Conservation (phyloP, 92 coral and sea anemone species). For the Chrysogorgia sp. region DNA sequence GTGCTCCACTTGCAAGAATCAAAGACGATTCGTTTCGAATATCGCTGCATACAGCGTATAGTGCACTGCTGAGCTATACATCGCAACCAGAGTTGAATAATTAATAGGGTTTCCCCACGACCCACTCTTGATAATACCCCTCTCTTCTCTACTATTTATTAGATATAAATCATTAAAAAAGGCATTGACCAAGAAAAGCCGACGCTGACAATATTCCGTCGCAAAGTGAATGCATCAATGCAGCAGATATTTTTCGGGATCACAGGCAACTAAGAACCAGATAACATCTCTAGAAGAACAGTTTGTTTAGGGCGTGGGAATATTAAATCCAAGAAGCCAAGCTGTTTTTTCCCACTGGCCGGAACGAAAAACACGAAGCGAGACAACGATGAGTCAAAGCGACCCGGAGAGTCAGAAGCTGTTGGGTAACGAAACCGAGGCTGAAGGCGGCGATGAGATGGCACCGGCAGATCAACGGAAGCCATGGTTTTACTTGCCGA, state of each 20-base stretch:
- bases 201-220: not conserved
- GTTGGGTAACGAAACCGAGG: not conserved
- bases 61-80: not conserved
- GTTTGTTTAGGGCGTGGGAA: not conserved
- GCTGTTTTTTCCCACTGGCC: not conserved
- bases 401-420: conserved; percentile 33
- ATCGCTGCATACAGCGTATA: too few species aligned
- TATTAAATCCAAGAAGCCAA: not conserved
- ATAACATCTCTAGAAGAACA: not conserved
- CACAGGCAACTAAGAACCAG: not conserved
- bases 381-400: conserved; percentile 18
- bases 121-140: conserved; percentile 25
- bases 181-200: not conserved
- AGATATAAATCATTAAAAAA: conserved; percentile 34
- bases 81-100: conserved; percentile 9
- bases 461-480: conserved; percentile 6
- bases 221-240: not conserved
- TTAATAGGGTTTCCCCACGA: conserved; percentile 14
- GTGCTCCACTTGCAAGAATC: too few species aligned
- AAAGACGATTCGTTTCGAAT: too few species aligned
- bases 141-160: conserved; percentile 20
- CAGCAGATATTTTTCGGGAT: too few species aligned
- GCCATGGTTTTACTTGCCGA: conserved; percentile 62
- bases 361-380: conserved; percentile 12
- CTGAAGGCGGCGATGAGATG: not conserved